These are phyloP conservation scores for Lepisosteus osseus DNA, from an alignment of 2,113 vertebrate genomes.

Conservation along the genomic window DNA sequence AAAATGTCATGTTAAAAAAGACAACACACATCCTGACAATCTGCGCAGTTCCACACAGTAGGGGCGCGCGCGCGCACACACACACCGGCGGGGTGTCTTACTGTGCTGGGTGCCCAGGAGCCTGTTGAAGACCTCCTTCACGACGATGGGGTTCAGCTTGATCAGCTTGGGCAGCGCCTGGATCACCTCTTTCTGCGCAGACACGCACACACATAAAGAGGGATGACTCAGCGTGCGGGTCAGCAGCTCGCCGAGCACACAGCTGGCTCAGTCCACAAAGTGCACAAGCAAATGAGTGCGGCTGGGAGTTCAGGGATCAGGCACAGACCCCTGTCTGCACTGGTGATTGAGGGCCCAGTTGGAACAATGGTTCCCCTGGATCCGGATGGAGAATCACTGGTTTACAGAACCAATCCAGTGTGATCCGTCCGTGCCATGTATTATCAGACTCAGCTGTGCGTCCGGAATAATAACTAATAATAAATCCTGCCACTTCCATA, in stretches of 20 bases:
- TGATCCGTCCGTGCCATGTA: too few species aligned
- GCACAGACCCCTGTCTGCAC: too few species aligned
- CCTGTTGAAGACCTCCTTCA: constrained; percentile 95
- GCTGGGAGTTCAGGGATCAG: too few species aligned
- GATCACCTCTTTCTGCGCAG: constrained; percentile 82
- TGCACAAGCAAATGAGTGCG: too few species aligned
- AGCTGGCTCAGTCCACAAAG: too few species aligned
- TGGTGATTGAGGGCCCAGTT: too few species aligned
- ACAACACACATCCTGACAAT: background rate
- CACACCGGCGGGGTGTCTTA: constrained; percentile 47
- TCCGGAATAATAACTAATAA: background rate
- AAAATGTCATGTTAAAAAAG: background rate
- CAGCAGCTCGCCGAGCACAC: background rate
- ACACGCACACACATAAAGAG: background rate
- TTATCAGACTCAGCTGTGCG: background rate
- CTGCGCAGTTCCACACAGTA: background rate
- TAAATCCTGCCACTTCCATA: background rate
- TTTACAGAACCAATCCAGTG: too few species aligned
- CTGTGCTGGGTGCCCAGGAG: constrained; percentile 90
- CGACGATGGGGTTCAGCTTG: constrained; percentile 95
- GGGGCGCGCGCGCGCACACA: background rate
- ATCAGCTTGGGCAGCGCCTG: constrained; percentile 92
- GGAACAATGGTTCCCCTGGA: too few species aligned
- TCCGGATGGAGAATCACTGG: too few species aligned
- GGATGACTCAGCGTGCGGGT: background rate